phyloP scores from a whole-genome alignment of 2,888 invertebrate genomes.

The Cosmopolites sordidus region DNA sequence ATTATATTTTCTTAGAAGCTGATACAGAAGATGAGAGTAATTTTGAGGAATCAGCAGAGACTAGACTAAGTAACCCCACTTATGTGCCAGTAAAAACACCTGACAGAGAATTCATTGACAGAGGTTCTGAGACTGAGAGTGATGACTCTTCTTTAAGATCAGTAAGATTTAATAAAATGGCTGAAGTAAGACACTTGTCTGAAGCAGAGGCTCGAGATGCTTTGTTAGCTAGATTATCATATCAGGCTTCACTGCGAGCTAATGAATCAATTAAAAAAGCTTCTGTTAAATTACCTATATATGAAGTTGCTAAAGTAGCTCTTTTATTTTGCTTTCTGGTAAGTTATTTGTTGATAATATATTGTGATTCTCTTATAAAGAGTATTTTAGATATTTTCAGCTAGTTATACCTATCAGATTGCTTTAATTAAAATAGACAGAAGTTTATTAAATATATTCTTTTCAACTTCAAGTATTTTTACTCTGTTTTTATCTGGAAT shows the following conservation, averaged over 20 bases:
- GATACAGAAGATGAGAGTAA: constrained; percentile 77
- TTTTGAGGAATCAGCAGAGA: constrained; percentile 57
- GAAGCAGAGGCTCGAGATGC: constrained; percentile 91
- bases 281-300: constrained; percentile 71
- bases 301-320: constrained; percentile 77
- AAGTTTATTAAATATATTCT: constrained; percentile 83
- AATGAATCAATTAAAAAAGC: constrained; percentile 71
- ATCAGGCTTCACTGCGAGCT: constrained; percentile 84
- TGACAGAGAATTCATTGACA: constrained; percentile 51
- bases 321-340: constrained; percentile 82
- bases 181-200: constrained; percentile 85
- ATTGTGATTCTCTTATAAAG: not conserved
- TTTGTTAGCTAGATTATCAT: constrained; percentile 86
- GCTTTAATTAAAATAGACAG: constrained; percentile 80
- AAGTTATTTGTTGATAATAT: constrained; percentile 41
- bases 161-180: constrained; percentile 80
- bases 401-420: constrained; percentile 89
- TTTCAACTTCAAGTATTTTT: constrained; percentile 85
- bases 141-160: constrained; percentile 70
- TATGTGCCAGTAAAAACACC: constrained; percentile 84
- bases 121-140: constrained; percentile 71
- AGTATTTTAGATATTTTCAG: constrained; percentile 83
- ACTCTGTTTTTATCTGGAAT: constrained; percentile 82
- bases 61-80: constrained; percentile 72
- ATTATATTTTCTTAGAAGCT: constrained; percentile 73